Percentiles rank a stretch among this genome's conserved stretches.
phyloP scores from a whole-genome alignment of 2,113 vertebrate species.

The Tinamus guttatus region DNA sequence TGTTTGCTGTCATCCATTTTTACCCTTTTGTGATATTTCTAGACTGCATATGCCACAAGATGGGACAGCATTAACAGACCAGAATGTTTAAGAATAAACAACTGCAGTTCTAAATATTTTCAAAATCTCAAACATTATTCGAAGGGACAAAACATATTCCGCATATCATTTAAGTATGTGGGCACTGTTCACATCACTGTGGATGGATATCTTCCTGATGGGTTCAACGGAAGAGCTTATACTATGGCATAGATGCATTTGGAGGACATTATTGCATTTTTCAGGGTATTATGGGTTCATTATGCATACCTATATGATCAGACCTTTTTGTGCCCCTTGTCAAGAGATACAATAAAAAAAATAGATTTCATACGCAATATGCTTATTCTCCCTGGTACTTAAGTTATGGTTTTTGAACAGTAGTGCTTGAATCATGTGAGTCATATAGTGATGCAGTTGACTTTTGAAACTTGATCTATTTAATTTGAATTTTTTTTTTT shows the following conservation, averaged over 20 bases:
- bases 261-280: neutral
- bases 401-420: neutral
- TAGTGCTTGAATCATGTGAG: neutral
- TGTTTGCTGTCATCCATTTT: neutral
- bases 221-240: neutral
- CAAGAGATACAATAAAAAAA: neutral
- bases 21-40: neutral
- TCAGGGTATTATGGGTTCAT: neutral
- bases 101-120: constrained; percentile 46
- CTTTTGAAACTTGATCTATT: neutral
- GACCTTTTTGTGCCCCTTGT: neutral
- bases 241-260: constrained; percentile 34
- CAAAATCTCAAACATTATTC: constrained; percentile 15
- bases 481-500: neutral
- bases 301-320: neutral
- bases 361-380: neutral
- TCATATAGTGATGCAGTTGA: neutral
- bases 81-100: neutral
- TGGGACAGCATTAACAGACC: neutral
- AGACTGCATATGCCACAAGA: neutral
- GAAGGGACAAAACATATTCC: neutral
- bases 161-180: neutral
- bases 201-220: no score
- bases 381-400: constrained; percentile 12
- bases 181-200: neutral